phyloP scores from a whole-genome alignment of 2,797 vertebrate species.

The Mormyrus proboscirostris region DNA sequence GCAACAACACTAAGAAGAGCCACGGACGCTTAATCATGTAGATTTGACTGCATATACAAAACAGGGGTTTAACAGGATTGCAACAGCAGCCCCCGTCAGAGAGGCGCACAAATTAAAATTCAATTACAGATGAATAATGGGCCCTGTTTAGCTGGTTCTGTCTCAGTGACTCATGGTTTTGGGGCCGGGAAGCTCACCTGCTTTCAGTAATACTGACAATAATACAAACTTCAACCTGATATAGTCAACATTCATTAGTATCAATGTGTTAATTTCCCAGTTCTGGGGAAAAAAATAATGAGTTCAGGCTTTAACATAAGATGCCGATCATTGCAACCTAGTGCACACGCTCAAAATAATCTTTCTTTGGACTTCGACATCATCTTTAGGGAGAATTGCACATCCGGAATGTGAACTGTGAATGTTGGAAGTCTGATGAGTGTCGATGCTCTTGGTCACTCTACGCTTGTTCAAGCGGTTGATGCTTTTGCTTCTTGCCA shows the following conservation, averaged over 20 bases:
- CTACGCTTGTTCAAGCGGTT: neutral
- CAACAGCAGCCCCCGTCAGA: neutral
- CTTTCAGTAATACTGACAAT: neutral
- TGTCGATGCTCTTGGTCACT: neutral
- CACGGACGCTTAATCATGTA: neutral
- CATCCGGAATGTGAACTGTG: neutral
- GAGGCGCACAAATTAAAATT: constrained; percentile 19
- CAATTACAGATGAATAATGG: constrained; percentile 20
- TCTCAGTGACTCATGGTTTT: constrained; percentile 10
- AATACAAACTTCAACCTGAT: neutral
- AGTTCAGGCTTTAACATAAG: neutral
- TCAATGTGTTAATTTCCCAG: constrained; percentile 11
- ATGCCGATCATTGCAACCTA: neutral
- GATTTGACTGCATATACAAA: constrained; percentile 12
- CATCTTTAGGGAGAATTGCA: neutral
- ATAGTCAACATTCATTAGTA: constrained; percentile 17
- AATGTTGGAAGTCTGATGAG: neutral
- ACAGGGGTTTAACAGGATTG: constrained; percentile 19
- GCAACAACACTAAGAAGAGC: neutral
- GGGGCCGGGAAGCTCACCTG: neutral
- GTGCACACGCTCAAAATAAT: neutral
- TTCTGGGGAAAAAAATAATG: neutral
- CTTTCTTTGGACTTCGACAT: neutral
- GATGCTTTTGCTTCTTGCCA: neutral
- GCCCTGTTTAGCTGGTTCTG: neutral